Conservation (phyloP, 2,113 vertebrate species). For the Callorhinus ursinus region DNA sequence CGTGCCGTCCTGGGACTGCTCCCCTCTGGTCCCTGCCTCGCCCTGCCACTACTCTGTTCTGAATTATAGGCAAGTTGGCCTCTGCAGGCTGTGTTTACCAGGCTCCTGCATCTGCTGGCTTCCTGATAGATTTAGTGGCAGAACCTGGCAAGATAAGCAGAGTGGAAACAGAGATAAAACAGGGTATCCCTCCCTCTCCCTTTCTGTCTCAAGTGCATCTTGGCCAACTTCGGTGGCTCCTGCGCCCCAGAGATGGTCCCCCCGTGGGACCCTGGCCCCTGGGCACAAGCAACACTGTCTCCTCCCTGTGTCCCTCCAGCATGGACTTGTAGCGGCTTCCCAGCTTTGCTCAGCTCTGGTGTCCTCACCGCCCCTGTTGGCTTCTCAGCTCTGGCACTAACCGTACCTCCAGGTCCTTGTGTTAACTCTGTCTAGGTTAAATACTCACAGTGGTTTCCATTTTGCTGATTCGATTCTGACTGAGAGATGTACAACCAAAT, state of each 20-base stretch:
- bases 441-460: not conserved
- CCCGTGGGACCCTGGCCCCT: not conserved
- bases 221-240: not conserved
- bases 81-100: not conserved
- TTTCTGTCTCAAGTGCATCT: not conserved
- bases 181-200: not conserved
- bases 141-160: not conserved
- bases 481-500: not conserved
- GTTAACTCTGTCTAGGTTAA: not conserved
- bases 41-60: not conserved
- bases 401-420: not conserved
- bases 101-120: not conserved
- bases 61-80: not conserved
- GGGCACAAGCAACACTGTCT: not conserved
- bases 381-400: not conserved
- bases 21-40: not conserved
- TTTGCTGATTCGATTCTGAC: conserved; percentile 9
- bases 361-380: not conserved
- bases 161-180: not conserved
- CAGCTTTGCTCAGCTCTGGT: not conserved
- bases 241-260: not conserved
- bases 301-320: not conserved
- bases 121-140: not conserved
- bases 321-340: not conserved
- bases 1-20: not conserved